phyloP scores from a whole-genome alignment of 2,888 invertebrate genomes.

The Caenorhabditis afra region DNA sequence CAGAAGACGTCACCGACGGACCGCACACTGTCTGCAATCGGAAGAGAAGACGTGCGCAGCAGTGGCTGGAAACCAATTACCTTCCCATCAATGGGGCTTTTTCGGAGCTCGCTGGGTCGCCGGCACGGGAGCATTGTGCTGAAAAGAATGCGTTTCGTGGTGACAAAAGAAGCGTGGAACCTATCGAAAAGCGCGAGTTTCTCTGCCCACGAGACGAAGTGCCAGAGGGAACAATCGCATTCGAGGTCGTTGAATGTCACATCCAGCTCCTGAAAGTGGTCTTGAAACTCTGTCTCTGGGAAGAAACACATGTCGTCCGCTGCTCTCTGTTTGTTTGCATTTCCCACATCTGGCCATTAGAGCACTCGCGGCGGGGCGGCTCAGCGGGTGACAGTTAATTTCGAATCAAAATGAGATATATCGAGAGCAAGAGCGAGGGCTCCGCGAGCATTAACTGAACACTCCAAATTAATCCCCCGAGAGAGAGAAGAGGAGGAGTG shows the following conservation, averaged over 20 bases:
- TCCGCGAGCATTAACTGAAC: constrained; percentile 3
- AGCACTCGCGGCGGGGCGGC: not conserved
- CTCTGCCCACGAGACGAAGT: constrained; percentile 67
- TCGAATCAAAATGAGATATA: constrained; percentile 42
- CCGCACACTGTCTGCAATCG: constrained; percentile 59
- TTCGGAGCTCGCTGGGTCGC: constrained; percentile 58
- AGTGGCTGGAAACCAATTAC: not conserved
- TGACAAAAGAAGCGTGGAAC: constrained; percentile 12
- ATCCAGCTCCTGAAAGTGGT: constrained; percentile 71
- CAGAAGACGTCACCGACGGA: constrained; percentile 40
- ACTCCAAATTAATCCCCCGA: constrained; percentile 48
- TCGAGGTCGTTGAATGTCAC: constrained; percentile 74
- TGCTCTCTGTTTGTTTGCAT: constrained; percentile 10
- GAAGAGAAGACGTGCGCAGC: not conserved
- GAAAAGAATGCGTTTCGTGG: constrained; percentile 20
- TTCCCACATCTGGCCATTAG: constrained; percentile 35
- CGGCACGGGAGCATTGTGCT: constrained; percentile 60
- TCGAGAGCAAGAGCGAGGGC: not conserved
- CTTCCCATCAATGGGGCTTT: constrained; percentile 55
- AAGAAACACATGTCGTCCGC: constrained; percentile 16
- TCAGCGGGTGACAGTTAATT: constrained; percentile 47
- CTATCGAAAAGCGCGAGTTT: constrained; percentile 48
- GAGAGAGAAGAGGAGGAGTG: not conserved
- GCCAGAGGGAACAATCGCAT: constrained; percentile 75
- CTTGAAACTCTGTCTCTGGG: constrained; percentile 4